Percentiles rank a stretch among this genome's conserved stretches.
Conservation (phyloP, 2,113 vertebrate genomes). For the Petrocephalus zakoni region DNA sequence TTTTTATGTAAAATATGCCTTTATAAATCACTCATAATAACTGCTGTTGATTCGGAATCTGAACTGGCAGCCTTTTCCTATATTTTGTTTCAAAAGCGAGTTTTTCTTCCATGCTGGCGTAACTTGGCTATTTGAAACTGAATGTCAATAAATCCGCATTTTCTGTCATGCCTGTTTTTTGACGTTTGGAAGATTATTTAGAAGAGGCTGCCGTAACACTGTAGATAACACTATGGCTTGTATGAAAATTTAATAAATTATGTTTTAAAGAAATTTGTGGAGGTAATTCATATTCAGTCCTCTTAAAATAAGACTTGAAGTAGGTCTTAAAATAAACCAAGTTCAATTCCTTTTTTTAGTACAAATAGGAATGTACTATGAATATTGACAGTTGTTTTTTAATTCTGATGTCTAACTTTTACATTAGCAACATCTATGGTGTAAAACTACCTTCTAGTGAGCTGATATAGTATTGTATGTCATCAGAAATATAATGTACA, state of each 20-base stretch:
- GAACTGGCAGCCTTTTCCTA: neutral
- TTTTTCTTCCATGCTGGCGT: neutral
- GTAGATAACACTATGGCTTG: neutral
- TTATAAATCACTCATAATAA: slow-evolving; percentile 39
- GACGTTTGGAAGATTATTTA: neutral
- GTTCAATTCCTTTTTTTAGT: neutral
- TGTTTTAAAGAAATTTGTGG: neutral
- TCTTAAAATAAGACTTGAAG: neutral
- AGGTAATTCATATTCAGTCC: neutral
- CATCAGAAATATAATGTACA: neutral
- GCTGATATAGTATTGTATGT: neutral
- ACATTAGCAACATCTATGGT: neutral
- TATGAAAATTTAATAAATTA: slow-evolving; percentile 1
- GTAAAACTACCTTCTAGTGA: neutral
- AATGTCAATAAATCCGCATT: neutral
- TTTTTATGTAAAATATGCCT: slow-evolving; percentile 54
- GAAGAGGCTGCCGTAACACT: neutral
- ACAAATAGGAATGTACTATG: neutral
- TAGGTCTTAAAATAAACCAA: neutral
- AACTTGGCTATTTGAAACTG: neutral
- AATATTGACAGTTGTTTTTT: neutral
- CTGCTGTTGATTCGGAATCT: slow-evolving; percentile 18
- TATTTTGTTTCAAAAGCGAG: neutral
- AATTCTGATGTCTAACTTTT: neutral
- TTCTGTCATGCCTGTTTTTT: neutral